Base-by-base conservation (phyloP, 1,140 invertebrate species). In the Pomacea maculata region DNA sequence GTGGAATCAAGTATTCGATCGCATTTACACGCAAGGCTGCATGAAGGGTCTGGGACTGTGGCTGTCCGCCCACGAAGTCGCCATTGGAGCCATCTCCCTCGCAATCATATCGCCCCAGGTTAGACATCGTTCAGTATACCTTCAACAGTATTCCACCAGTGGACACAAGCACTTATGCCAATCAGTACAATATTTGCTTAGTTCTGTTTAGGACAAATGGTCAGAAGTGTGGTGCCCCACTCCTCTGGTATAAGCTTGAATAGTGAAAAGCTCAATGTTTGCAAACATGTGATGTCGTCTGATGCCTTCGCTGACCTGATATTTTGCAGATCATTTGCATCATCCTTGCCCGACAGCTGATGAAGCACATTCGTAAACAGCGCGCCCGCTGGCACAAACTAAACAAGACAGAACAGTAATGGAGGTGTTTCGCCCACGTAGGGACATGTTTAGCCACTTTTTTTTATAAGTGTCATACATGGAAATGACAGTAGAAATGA, bases 21-120 rank as follows among this genome's bases (percentile, higher is more conserved):
- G 71, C 9, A 86, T 87, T 63, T 83, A 87, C 73, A 87, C 83
- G 12, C 77, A 80, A 25, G 87, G 87, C 19, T 88, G 87, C 80
- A 79, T 88, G 55, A 85, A 85, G 72, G 82, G 82, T 6, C 73
- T 88, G 10, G 86, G 85, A 5, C 64, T 79, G 9, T 88, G 85
- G 85, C 73, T 88, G 17, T 80, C 85, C 12, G 34, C 57, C 7
- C 83, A 87, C 64, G 85, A 85, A 10, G 64, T 84, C 17, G 76
- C 85, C 21, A 82, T 87, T 4, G 86, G 86, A 14, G 84, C 80
- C 15, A 78, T 85, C 17, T 75, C 82, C 71, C 72, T 86, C 8
- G 87, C 84, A 34, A 81, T 88, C 52, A 75, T 87, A 12, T 73
- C 87, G 54, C 87, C 87, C 25, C 87, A 88, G 86, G 87, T 88